Evolutionary conservation across 2,888 invertebrate species (phyloP).

Genomic region (Tenthredo distinguenda): DNA sequence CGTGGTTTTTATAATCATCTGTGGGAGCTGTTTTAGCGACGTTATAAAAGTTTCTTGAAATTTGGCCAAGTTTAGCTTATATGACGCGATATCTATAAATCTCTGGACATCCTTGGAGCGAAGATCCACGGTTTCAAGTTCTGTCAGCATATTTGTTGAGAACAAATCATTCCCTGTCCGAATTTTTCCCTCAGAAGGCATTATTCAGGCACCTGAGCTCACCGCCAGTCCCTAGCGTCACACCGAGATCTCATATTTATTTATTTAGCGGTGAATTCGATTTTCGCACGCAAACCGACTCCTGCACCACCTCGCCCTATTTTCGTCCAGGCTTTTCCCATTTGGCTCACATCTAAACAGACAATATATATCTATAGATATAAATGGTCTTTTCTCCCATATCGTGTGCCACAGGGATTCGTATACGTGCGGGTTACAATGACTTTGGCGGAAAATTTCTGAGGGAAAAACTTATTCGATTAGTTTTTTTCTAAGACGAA

Average conservation of each 20-base stretch:
- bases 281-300: neutral
- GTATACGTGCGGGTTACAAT: neutral
- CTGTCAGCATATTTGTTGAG: slow-evolving; percentile 36
- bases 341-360: neutral
- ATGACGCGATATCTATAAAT: slow-evolving; percentile 12
- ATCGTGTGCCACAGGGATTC: neutral
- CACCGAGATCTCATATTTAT: slow-evolving; percentile 34
- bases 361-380: neutral
- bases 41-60: neutral
- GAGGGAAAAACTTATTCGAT: slow-evolving; percentile 13
- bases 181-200: neutral
- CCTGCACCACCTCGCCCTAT: neutral
- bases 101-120: neutral
- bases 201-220: slow-evolving; percentile 37
- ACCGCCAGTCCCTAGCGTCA: slow-evolving; percentile 14
- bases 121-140: slow-evolving; percentile 13
- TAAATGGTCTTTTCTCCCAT: neutral
- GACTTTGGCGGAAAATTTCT: neutral
- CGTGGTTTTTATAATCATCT: slow-evolving; percentile 4
- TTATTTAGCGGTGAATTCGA: slow-evolving; percentile 35
- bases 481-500: neutral
- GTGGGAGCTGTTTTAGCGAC: neutral
- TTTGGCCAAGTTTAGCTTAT: neutral
- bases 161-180: slow-evolving; percentile 34
- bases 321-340: neutral